Evolutionary conservation across 2,797 vertebrate species (phyloP).

Genomic region (Vultur gryphus): DNA sequence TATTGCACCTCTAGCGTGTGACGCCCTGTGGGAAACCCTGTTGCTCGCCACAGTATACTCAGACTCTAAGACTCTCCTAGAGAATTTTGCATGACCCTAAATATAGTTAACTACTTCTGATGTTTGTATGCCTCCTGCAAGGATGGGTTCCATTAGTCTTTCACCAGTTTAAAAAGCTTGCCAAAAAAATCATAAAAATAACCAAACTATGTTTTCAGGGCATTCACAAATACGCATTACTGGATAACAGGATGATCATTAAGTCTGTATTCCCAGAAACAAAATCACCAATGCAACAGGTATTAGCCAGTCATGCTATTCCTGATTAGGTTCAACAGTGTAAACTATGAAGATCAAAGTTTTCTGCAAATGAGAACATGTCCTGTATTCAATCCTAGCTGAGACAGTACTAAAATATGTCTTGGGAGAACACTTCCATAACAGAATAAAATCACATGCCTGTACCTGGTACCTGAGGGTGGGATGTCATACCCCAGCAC

Average conservation of each 20-base stretch:
- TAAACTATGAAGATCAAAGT: background rate
- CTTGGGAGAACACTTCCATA: background rate
- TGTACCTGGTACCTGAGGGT: background rate
- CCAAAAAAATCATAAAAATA: background rate
- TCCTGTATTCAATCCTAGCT: background rate
- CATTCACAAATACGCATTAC: background rate
- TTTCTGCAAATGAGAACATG: background rate
- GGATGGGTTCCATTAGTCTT: background rate
- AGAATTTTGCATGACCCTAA: background rate
- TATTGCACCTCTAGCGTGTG: rapidly evolving
- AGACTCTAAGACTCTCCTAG: background rate
- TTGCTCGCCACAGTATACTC: background rate
- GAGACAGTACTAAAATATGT: background rate
- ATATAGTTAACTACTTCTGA: background rate
- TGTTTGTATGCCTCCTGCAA: background rate
- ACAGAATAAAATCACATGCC: background rate
- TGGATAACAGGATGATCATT: background rate
- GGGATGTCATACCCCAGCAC: background rate
- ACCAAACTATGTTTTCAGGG: background rate
- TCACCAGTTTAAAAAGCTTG: background rate
- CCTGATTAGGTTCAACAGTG: background rate
- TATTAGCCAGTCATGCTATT: background rate
- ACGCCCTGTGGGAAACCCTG: background rate
- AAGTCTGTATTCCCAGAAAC: background rate
- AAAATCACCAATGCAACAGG: background rate